phyloP scores from a whole-genome alignment of 2,888 invertebrate genomes.

The Auanema sp. region DNA sequence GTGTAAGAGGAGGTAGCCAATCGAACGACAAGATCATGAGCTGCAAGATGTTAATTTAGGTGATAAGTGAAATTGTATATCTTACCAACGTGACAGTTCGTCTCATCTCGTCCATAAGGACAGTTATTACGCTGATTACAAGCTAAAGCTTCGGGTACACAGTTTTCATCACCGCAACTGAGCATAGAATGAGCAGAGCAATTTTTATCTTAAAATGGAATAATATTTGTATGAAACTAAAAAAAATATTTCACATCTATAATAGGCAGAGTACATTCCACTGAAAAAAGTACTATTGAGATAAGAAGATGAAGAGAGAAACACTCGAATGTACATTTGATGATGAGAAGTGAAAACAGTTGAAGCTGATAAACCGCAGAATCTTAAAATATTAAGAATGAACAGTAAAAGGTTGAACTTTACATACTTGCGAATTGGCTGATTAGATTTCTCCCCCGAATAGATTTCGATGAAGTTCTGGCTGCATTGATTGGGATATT shows the following conservation, averaged over 20 bases:
- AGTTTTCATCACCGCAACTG: conserved; percentile 62
- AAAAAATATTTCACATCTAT: conserved; percentile 26
- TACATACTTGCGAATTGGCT: conserved; percentile 37
- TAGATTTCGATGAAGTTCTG: conserved; percentile 61
- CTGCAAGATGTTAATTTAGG: conserved; percentile 21
- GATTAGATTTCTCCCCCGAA: conserved; percentile 51
- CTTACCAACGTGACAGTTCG: conserved; percentile 30
- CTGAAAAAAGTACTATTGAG: conserved; percentile 30
- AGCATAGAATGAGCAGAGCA: conserved; percentile 52
- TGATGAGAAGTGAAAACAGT: conserved; percentile 38
- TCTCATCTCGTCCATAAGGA: conserved; percentile 56
- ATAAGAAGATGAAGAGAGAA: conserved; percentile 29
- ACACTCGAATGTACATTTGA: conserved; percentile 43
- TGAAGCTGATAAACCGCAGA: conserved; percentile 45
- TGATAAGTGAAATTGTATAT: not conserved
- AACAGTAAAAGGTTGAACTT: not conserved
- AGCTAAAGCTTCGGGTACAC: conserved; percentile 51
- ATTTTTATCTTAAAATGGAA: conserved; percentile 55
- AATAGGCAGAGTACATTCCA: conserved; percentile 40
- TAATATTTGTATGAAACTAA: conserved; percentile 8
- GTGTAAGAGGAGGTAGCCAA: conserved; percentile 44
- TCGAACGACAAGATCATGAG: conserved; percentile 27
- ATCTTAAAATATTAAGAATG: conserved; percentile 26
- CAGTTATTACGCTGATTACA: conserved; percentile 58
- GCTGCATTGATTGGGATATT: conserved; percentile 58